These are phyloP conservation scores for Pelosia muscerda DNA, from an alignment of 2,888 invertebrate species.

Conservation along the genomic window DNA sequence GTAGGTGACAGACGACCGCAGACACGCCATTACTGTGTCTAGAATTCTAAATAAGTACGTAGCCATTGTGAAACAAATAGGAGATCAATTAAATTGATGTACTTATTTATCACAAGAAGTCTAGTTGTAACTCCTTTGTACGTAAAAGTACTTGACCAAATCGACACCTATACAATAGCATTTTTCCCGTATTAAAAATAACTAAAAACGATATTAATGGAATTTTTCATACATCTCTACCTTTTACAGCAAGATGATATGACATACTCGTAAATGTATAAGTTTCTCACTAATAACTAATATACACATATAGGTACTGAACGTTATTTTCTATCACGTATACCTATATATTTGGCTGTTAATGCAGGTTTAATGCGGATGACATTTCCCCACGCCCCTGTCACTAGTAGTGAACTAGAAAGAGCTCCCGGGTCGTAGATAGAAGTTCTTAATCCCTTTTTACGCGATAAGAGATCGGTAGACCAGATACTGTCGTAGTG, in stretches of 20 bases:
- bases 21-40: slow-evolving; percentile 48
- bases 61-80: not conserved
- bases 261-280: too few species aligned
- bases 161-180: too few species aligned
- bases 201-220: not conserved
- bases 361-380: slow-evolving; percentile 54
- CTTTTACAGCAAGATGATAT: not conserved
- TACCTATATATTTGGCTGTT: slow-evolving; percentile 45
- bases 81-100: not conserved
- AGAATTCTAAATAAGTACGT: slow-evolving; percentile 29
- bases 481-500: slow-evolving; percentile 36
- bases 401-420: slow-evolving; percentile 42
- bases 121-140: not conserved
- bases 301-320: not conserved
- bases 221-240: not conserved
- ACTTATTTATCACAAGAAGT: not conserved
- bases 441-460: slow-evolving; percentile 43
- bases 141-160: not conserved
- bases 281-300: too few species aligned
- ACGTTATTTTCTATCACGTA: not conserved
- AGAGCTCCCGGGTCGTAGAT: slow-evolving; percentile 31
- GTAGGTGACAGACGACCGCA: slow-evolving; percentile 57
- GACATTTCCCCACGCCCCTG: slow-evolving; percentile 48
- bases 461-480: slow-evolving; percentile 44
- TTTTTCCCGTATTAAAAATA: not conserved